These are phyloP conservation scores for Oncorhynchus kisutch DNA, from an alignment of 2,113 vertebrate species.

Conservation along the genomic window DNA sequence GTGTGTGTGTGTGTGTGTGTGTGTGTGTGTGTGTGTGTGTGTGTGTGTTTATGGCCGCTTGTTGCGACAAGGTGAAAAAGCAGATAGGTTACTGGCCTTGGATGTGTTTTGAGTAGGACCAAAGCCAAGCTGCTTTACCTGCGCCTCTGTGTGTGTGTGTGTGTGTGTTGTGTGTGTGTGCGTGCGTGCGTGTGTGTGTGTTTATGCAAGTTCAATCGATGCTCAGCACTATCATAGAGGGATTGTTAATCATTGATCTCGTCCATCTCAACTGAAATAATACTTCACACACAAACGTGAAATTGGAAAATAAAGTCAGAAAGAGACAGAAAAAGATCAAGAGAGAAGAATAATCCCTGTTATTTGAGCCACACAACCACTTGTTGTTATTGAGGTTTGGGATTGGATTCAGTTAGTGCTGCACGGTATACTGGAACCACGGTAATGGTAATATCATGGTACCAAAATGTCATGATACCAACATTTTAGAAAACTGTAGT, in stretches of 20 bases:
- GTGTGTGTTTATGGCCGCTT: neutral
- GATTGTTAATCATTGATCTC: slow-evolving; percentile 62
- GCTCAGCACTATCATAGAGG: slow-evolving; percentile 63
- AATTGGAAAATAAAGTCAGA: slow-evolving; percentile 26
- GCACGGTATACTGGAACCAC: too few relatives aligned
- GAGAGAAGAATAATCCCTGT: neutral
- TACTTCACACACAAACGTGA: neutral
- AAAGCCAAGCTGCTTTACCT: slow-evolving; percentile 59
- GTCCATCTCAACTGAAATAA: slow-evolving; percentile 33
- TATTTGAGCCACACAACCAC: slow-evolving; percentile 4
- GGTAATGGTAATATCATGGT: too few relatives aligned
- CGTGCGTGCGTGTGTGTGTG: too few relatives aligned
- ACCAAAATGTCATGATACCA: too few relatives aligned
- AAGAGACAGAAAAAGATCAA: slow-evolving; percentile 17
- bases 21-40: too few relatives aligned
- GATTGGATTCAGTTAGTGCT: slow-evolving; percentile 18
- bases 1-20: too few relatives aligned
- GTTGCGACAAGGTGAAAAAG: slow-evolving; percentile 59
- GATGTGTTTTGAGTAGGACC: slow-evolving; percentile 69
- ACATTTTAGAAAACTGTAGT: too few relatives aligned
- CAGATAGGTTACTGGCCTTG: slow-evolving; percentile 63
- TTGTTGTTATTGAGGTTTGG: slow-evolving; percentile 24
- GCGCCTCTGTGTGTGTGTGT: slow-evolving; percentile 44
- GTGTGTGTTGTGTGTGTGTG: neutral
- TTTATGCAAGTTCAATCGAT: slow-evolving; percentile 66